Conservation (phyloP, 2,797 vertebrate genomes). For the Sebastes minor region DNA sequence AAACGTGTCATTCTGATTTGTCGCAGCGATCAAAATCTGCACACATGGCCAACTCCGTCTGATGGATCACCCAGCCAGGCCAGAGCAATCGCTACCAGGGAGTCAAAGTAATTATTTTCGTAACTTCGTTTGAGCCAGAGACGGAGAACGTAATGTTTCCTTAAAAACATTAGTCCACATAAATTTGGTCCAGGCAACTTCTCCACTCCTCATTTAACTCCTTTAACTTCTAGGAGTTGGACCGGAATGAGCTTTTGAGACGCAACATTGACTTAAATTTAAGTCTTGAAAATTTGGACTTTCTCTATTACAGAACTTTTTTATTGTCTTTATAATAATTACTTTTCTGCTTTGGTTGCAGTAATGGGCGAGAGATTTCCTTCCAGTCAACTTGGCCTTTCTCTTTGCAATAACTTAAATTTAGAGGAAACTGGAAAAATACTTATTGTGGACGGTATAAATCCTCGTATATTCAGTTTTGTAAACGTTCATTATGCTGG, state of each 20-base stretch:
- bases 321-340: slow-evolving; percentile 56
- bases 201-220: slow-evolving; percentile 36
- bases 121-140: slow-evolving; percentile 29
- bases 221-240: slow-evolving; percentile 6
- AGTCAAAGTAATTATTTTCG: slow-evolving; percentile 29
- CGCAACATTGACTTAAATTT: slow-evolving; percentile 31
- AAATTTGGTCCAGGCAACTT: slow-evolving; percentile 12
- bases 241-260: slow-evolving; percentile 4
- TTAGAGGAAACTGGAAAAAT: slow-evolving; percentile 60
- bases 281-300: slow-evolving; percentile 28
- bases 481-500: slow-evolving; percentile 54
- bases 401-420: slow-evolving; percentile 38
- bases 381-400: slow-evolving; percentile 44
- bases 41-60: not conserved
- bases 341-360: slow-evolving; percentile 48
- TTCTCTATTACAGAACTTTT: slow-evolving; percentile 30
- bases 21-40: not conserved
- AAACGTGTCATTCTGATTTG: slow-evolving; percentile 12
- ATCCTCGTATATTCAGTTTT: slow-evolving; percentile 54
- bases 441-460: slow-evolving; percentile 40
- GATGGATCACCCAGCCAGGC: not conserved
- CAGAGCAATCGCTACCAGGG: not conserved
- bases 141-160: slow-evolving; percentile 30
- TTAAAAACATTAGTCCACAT: slow-evolving; percentile 37
- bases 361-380: slow-evolving; percentile 44